Percentiles rank a stretch among this genome's conserved stretches.
phyloP scores from a whole-genome alignment of 2,888 invertebrate species.

The Andrena bicolor region DNA sequence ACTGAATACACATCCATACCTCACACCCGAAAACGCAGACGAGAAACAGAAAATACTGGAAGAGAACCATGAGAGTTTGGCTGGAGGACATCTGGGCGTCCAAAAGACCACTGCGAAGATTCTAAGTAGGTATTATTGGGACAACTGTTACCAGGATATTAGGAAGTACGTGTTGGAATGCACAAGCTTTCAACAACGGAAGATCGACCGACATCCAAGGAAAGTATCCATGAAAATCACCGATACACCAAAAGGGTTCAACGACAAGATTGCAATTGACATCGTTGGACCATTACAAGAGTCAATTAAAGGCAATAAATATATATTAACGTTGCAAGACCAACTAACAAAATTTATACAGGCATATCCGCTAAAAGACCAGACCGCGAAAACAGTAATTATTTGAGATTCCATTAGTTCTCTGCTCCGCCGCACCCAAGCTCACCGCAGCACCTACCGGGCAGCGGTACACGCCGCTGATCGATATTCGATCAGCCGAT shows the following conservation, averaged over 20 bases:
- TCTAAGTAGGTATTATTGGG: not conserved
- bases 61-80: not conserved
- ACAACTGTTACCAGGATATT: too few species aligned
- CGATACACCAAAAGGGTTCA: conserved; percentile 8
- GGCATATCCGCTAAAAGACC: not conserved
- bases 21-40: not conserved
- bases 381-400: not conserved
- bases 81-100: not conserved
- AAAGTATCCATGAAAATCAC: not conserved
- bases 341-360: conserved; percentile 8
- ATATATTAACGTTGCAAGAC: conserved; percentile 5
- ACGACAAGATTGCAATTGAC: conserved; percentile 10
- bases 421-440: too few species aligned
- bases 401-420: too few species aligned
- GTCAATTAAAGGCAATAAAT: not conserved
- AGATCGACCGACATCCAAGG: not conserved
- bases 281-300: conserved; percentile 2
- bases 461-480: too few species aligned
- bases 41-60: not conserved
- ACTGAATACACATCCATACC: not conserved
- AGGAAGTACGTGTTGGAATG: not conserved
- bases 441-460: too few species aligned
- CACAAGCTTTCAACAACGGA: not conserved
- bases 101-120: not conserved
- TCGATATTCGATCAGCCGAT: too few species aligned